A percentile compares a stretch with the other conserved stretches of the same genome.
phyloP scores from a whole-genome alignment of 2,888 invertebrate species.

The Gymnosoma rotundatum region DNA sequence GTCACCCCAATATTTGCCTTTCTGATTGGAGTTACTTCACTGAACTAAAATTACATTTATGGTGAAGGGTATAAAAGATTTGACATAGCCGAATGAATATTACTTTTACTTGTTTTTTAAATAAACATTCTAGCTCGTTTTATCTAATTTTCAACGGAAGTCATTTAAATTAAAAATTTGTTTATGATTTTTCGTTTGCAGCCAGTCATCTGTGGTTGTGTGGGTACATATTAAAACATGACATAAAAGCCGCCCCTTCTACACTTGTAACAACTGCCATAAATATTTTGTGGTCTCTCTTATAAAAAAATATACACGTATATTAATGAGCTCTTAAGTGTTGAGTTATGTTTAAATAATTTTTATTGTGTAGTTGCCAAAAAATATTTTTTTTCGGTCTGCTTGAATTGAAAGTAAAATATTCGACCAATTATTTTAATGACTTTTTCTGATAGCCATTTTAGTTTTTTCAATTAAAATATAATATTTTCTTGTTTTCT shows the following conservation, averaged over 20 bases:
- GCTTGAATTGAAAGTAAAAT: conserved; percentile 21
- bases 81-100: no score
- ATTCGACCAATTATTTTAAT: conserved; percentile 65
- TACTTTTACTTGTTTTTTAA: background rate
- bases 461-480: conserved; percentile 60
- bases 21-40: no score
- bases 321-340: conserved; percentile 71
- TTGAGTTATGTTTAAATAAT: conserved; percentile 70
- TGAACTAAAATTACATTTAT: no score
- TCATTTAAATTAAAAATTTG: conserved; percentile 50
- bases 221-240: background rate
- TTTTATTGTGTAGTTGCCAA: conserved; percentile 61
- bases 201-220: background rate
- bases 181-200: conserved; percentile 41
- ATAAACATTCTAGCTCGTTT: conserved; percentile 7
- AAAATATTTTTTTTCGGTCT: conserved; percentile 5
- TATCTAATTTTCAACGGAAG: conserved; percentile 61
- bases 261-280: conserved; percentile 14
- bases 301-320: background rate
- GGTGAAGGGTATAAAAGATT: no score
- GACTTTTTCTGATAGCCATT: conserved; percentile 59
- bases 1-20: no score
- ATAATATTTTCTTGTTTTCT: conserved; percentile 26
- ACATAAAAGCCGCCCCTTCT: background rate
- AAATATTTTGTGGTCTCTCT: conserved; percentile 5